Percentiles rank a stretch among this genome's conserved stretches.
Evolutionary conservation across 1,140 invertebrate species (phyloP).

Genomic region (Pantala flavescens): DNA sequence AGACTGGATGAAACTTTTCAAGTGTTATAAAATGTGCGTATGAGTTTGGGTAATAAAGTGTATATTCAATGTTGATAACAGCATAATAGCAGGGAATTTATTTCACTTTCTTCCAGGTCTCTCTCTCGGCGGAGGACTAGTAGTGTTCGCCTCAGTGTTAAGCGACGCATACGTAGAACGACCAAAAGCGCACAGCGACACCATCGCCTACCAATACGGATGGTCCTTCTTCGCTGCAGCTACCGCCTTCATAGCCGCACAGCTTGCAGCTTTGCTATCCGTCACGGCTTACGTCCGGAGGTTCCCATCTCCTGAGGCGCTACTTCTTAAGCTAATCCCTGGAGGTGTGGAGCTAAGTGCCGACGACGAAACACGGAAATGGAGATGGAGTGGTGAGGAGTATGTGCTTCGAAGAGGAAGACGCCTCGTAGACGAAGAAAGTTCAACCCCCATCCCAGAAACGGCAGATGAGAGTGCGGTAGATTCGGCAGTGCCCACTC

Average conservation of each 20-base stretch:
- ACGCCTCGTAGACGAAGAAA: neutral
- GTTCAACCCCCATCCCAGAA: neutral
- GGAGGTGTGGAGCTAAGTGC: neutral
- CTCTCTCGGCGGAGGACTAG: constrained; percentile 48
- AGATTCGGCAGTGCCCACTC: neutral
- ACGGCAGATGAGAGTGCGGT: neutral
- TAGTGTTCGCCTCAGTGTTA: constrained; percentile 50
- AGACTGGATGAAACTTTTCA: no score
- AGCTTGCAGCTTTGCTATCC: constrained; percentile 51
- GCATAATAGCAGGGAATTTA: no score
- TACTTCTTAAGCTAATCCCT: constrained; percentile 34
- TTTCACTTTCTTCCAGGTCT: constrained; percentile 41
- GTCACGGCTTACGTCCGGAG: constrained; percentile 51
- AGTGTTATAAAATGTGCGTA: no score
- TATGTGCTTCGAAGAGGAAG: neutral
- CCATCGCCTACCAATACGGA: constrained; percentile 52
- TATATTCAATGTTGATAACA: no score
- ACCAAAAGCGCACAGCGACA: constrained; percentile 28
- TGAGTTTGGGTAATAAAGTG: no score
- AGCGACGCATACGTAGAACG: constrained; percentile 46
- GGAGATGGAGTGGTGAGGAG: neutral
- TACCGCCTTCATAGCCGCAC: constrained; percentile 50
- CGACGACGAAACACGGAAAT: neutral
- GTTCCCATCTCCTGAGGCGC: constrained; percentile 50
- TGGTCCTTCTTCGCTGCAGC: constrained; percentile 60